Conservation (phyloP, 2,888 invertebrate genomes). For the Fabriciana adippe region DNA sequence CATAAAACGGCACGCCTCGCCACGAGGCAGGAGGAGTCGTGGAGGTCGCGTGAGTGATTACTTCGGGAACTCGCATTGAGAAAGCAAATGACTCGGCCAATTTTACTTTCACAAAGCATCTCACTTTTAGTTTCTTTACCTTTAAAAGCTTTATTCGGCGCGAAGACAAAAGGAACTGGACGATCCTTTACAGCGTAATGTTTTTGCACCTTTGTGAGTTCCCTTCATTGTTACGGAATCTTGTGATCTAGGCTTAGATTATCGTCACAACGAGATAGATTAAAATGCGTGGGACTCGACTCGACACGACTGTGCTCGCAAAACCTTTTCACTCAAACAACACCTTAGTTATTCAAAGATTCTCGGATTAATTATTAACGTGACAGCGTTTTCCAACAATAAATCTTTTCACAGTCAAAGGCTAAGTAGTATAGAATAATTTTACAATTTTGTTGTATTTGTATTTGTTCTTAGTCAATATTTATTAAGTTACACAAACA, state of each 20-base stretch:
- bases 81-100: conserved; percentile 38
- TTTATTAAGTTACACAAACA: too few species aligned
- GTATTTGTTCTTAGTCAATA: too few species aligned
- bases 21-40: background rate
- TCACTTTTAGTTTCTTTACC: conserved; percentile 36
- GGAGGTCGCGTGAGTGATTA: conserved; percentile 16
- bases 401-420: too few species aligned
- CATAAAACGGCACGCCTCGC: too few species aligned
- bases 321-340: background rate
- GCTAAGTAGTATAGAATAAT: too few species aligned
- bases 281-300: background rate
- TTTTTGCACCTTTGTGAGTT: conserved; percentile 31
- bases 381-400: too few species aligned
- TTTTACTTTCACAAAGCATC: conserved; percentile 36
- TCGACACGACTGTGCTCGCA: background rate
- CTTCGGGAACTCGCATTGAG: conserved; percentile 25
- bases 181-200: conserved; percentile 30
- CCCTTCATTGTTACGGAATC: conserved; percentile 15
- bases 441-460: too few species aligned
- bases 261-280: conserved; percentile 3
- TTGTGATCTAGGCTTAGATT: conserved; percentile 19
- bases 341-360: too few species aligned
- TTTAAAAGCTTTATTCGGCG: conserved; percentile 39
- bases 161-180: conserved; percentile 37
- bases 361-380: too few species aligned